Conservation (phyloP, 2,113 vertebrate genomes). For the Nyctereutes procyonoides region DNA sequence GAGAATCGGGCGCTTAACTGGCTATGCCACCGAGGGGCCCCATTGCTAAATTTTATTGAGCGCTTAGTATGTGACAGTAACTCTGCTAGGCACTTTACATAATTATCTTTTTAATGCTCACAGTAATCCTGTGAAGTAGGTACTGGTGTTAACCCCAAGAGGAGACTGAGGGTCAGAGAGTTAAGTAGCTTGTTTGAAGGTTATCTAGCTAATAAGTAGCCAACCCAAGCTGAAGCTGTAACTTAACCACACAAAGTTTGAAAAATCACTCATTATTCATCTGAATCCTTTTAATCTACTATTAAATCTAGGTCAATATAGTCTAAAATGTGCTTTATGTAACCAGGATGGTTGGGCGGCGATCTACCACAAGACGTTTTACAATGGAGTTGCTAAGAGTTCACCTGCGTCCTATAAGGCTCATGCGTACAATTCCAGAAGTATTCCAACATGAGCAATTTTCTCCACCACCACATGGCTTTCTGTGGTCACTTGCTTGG, state of each 20-base stretch:
- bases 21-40: neutral
- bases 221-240: neutral
- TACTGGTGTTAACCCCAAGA: conserved; percentile 1
- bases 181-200: conserved; percentile 3
- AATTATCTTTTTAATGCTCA: neutral
- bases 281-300: conserved; percentile 15
- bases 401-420: neutral
- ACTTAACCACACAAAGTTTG: neutral
- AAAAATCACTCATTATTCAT: neutral
- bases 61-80: neutral
- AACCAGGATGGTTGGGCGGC: neutral
- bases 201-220: neutral
- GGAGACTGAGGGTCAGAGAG: neutral
- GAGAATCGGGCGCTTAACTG: neutral
- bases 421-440: neutral
- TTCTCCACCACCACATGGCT: neutral
- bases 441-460: neutral
- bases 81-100: neutral
- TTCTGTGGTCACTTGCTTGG: neutral
- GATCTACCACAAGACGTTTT: neutral
- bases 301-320: neutral
- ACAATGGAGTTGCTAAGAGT: neutral
- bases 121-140: neutral
- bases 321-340: neutral
- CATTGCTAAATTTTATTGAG: conserved; percentile 19